Percentiles rank a stretch among this genome's conserved stretches.
Evolutionary conservation across 2,113 vertebrate genomes (phyloP).

Genomic region (Xiphophorus maculatus): DNA sequence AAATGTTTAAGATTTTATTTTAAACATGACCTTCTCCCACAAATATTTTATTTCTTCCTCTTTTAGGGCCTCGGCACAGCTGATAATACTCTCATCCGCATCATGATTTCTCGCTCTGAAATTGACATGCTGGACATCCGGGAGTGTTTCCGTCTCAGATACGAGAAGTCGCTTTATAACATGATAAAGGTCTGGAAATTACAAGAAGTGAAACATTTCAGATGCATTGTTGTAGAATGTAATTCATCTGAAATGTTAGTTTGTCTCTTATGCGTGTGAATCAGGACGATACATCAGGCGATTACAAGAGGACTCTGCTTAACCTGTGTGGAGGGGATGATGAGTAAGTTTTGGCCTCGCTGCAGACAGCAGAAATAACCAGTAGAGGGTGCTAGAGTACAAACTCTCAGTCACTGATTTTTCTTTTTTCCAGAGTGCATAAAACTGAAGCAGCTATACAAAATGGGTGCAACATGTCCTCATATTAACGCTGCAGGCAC

Average conservation of each 20-base stretch:
- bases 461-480: not conserved
- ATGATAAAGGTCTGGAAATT: constrained; percentile 88
- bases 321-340: constrained; percentile 96
- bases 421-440: not conserved
- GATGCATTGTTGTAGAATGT: too few species aligned
- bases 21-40: not conserved
- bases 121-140: constrained; percentile 96
- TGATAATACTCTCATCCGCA: constrained; percentile 95
- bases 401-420: not conserved
- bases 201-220: not conserved
- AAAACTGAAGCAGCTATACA: not conserved
- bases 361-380: constrained; percentile 27
- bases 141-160: constrained; percentile 92
- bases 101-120: constrained; percentile 95
- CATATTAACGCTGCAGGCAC: not conserved
- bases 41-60: not conserved
- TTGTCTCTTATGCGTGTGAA: not conserved
- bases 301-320: constrained; percentile 93
- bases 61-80: constrained; percentile 90
- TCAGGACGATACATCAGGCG: constrained; percentile 95
- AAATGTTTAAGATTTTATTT: not conserved
- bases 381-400: constrained; percentile 48
- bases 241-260: not conserved
- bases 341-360: constrained; percentile 84
- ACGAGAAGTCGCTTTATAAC: constrained; percentile 92